Evolutionary conservation across 2,797 vertebrate species (phyloP).

Genomic region (Anguilla obscura): DNA sequence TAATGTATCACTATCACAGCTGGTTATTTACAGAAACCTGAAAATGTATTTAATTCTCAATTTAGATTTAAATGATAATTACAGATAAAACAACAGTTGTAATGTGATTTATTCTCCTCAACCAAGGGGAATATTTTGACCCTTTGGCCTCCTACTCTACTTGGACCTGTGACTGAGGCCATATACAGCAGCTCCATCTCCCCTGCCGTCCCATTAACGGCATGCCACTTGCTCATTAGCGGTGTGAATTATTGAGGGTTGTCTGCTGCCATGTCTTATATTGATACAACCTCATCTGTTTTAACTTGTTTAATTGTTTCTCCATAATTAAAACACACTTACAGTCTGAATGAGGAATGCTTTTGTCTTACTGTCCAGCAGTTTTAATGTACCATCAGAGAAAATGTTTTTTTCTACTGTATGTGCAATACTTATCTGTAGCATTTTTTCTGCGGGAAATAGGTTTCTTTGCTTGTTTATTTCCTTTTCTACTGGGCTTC

Average conservation of each 20-base stretch:
- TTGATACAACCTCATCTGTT: constrained; percentile 13
- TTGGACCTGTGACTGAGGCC: neutral
- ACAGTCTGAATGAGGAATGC: neutral
- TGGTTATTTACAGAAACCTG: neutral
- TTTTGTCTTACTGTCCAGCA: neutral
- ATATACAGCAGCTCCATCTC: neutral
- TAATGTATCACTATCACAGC: neutral
- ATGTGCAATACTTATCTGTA: neutral
- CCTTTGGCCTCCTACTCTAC: neutral
- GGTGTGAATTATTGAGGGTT: neutral
- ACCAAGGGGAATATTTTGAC: neutral
- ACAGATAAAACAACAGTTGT: neutral
- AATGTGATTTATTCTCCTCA: neutral
- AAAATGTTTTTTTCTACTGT: neutral
- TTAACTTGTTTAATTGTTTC: neutral
- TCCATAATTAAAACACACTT: neutral
- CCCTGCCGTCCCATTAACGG: neutral
- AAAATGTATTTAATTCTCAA: neutral
- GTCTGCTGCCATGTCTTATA: neutral
- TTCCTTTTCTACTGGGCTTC: neutral
- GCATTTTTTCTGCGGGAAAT: neutral
- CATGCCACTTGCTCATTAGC: neutral
- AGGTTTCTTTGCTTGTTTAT: neutral
- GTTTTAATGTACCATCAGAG: neutral
- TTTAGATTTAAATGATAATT: neutral